These are phyloP conservation scores for Acinonyx jubatus DNA, from an alignment of 2,113 vertebrate species.

Conservation along the genomic window DNA sequence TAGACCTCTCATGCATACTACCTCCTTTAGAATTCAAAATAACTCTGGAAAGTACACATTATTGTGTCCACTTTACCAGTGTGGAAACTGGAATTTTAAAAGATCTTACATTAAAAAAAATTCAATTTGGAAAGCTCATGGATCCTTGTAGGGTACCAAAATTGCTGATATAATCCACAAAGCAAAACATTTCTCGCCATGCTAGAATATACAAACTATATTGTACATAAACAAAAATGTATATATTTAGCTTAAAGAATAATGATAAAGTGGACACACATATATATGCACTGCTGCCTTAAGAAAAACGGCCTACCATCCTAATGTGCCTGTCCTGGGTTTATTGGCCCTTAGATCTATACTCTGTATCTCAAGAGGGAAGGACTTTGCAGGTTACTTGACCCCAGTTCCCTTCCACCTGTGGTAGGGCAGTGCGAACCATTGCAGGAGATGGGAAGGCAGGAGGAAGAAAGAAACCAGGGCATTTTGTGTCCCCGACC, in stretches of 20 bases:
- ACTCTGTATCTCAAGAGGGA: not conserved
- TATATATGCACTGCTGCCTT: not conserved
- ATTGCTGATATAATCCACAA: not conserved
- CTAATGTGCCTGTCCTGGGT: rapidly evolving
- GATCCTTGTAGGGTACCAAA: not conserved
- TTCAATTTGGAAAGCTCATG: not conserved
- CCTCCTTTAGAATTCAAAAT: not conserved
- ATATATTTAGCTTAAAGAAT: not conserved
- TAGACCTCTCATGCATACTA: not conserved
- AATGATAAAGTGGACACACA: not conserved
- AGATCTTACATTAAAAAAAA: not conserved
- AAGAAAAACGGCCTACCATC: not conserved
- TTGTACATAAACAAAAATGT: not conserved
- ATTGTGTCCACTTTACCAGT: not conserved
- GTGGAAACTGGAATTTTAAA: not conserved
- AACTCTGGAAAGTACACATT: not conserved
- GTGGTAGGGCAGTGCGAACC: not conserved
- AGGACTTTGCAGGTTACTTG: not conserved
- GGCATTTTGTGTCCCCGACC: not conserved
- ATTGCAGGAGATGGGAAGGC: not conserved
- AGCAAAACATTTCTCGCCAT: not conserved
- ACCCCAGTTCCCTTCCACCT: not conserved
- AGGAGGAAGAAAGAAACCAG: not conserved
- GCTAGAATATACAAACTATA: not conserved
- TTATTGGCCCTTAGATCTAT: not conserved